Evolutionary conservation across 2,113 vertebrate genomes (phyloP), one percentile per base, ranked within the genome.

Genomic region (Gasterosteus aculeatus): DNA sequence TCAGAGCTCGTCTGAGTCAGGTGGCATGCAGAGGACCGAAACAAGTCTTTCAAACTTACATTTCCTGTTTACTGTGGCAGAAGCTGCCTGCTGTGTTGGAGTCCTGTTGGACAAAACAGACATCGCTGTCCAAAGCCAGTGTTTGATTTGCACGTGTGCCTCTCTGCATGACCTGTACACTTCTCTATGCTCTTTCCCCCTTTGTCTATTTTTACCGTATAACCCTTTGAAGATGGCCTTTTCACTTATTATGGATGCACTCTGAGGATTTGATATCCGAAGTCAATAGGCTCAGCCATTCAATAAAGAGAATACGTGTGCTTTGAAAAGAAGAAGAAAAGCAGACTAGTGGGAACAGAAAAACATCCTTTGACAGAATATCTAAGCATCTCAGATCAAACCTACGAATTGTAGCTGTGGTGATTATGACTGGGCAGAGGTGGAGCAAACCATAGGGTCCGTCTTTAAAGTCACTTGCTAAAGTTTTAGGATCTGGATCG

Each of bases 311-410:
- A 92, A 92, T 93, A 73, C 61, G 75, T 69, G 66, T 64, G 69
- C 90, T 91, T 91, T 92, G 88, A 92, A 87, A 90, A 61, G 51
- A 79, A 79, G 78, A 81, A 79, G 82, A 82, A 87, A 83, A 86
- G 72, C 46, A 86, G 75, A 66, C 60, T 64, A 10, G 70, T 33
- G 66, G 80, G 78, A 77, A 42, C 18, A n/a, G 14, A 77, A 42
- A 77, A 80, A 77, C 51, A 62, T 54, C 72, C 49, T 81, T 80
- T 81, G 69, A 86, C 65, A 81, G 85, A 90, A 88, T 85, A 78
- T 70, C 69, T 54, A 56, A 85, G 60, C 35, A 44, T 8, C 22
- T 42, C 8, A 81, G 81, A 89, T 89, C 81, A 89, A 76, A 81
- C 49, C 59, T 51, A 29, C 0, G 31, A 81, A 54, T 69, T 72